A percentile compares a stretch with the other conserved stretches of the same genome.
Evolutionary conservation across 2,888 invertebrate species (phyloP).

Genomic region (Scaptomyza flava): DNA sequence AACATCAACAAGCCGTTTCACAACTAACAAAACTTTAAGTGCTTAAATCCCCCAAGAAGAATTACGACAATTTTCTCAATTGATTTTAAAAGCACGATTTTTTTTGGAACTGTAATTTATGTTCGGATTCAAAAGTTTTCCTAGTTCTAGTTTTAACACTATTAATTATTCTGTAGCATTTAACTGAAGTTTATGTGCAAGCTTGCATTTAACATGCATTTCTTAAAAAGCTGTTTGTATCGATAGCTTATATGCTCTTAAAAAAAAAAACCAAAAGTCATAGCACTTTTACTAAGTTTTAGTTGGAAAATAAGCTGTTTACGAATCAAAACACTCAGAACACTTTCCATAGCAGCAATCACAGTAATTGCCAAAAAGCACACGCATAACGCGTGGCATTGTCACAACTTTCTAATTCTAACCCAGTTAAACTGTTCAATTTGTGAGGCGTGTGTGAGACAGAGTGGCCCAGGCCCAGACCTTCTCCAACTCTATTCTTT

Average conservation of each 20-base stretch:
- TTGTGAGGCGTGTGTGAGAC: slow-evolving; percentile 19
- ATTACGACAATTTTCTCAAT: not conserved
- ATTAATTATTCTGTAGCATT: no score
- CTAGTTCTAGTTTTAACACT: no score
- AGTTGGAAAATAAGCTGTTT: slow-evolving; percentile 8
- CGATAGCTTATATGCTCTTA: not conserved
- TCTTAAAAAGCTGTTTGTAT: no score
- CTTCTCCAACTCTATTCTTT: slow-evolving; percentile 24
- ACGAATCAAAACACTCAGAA: slow-evolving; percentile 27
- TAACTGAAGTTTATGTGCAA: no score
- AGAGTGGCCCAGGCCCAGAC: slow-evolving; percentile 50
- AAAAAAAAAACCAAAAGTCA: no score
- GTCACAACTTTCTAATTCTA: slow-evolving; percentile 69
- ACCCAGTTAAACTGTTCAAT: slow-evolving; percentile 68
- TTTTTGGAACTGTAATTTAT: no score
- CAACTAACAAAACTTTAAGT: slow-evolving; percentile 19
- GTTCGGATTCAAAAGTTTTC: no score
- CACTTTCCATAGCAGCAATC: slow-evolving; percentile 43
- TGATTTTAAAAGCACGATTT: no score
- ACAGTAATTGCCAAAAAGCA: slow-evolving; percentile 52
- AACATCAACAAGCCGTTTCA: slow-evolving; percentile 35
- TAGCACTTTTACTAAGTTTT: slow-evolving; percentile 3
- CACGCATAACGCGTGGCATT: slow-evolving; percentile 30
- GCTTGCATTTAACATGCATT: no score
- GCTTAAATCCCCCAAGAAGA: slow-evolving; percentile 21